Base-by-base conservation (phyloP, 2,113 vertebrate genomes). In the Xenotilapia longispinis region DNA sequence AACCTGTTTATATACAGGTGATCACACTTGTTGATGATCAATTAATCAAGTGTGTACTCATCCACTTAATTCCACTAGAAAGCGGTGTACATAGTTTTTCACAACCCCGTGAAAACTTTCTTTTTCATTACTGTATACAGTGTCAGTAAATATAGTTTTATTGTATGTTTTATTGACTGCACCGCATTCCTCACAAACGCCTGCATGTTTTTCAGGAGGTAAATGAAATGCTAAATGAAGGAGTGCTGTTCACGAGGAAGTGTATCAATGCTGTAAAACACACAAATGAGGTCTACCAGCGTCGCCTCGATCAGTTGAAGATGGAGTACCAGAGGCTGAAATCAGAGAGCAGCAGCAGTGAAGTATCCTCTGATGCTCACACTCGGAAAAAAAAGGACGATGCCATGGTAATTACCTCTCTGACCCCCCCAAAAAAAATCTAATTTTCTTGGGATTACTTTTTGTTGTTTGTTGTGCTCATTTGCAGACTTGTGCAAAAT, bases 191-290 rank as follows among this genome's bases (percentile, higher is more conserved):
- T 54, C 14, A 45, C 6, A 17, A 23, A 53, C 51, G 10, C 45
- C 36, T 55, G 23, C 5, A 7, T 53, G 31, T 33, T 81, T 75
- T n/a, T 47, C 81, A 97, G 97, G 94, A 38, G 1, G 96, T 95
- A 12, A 86, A 96, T 23, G 87, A 95, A 80, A 28, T 94, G 9
- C 88, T 98, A 68, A 96, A 97, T 23, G 95, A 97, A 78, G 96
- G 91, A 80, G 92, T 97, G 80, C 93, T 96, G 6, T 93, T 95
- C 79, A 97, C 97, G 87, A 91, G 93, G 81, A 98, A 98, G 82
- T 96, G 95, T 17, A 93, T 97, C 49, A 97, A 98, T 1, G 95
- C 95, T 28, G 63, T 97, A 14, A 96, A 94, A 63, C 95, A 98
- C 91, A 89, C 94, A 51, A 95, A 96, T 7, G 92, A 95, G 26